A percentile compares a stretch with the other conserved stretches of the same genome.
Conservation (phyloP, 2,113 vertebrate species). For the Progne subis region DNA sequence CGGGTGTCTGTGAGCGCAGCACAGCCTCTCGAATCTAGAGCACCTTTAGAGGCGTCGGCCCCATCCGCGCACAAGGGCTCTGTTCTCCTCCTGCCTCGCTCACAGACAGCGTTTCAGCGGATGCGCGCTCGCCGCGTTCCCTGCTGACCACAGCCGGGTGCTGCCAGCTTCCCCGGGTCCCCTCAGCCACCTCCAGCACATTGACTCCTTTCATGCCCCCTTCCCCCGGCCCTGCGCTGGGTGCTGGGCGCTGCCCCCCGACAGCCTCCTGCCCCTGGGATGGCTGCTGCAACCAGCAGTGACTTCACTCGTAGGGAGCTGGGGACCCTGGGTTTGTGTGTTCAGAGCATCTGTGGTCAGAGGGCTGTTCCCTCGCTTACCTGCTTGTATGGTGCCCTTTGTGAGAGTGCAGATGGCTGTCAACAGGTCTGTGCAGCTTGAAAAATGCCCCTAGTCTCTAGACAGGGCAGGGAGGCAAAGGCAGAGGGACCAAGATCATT, state of each 20-base stretch:
- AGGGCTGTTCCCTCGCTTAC: not conserved
- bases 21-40: not conserved
- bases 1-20: not conserved
- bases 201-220: not conserved
- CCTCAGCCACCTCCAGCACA: not conserved
- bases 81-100: not conserved
- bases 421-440: not conserved
- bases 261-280: not conserved
- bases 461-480: not conserved
- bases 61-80: not conserved
- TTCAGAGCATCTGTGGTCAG: not conserved
- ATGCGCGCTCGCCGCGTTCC: not conserved
- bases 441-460: slow-evolving; percentile 2
- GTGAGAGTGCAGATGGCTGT: not conserved
- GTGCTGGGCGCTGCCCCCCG: not conserved
- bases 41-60: not conserved
- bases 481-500: slow-evolving; percentile 10
- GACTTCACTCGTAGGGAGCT: not conserved
- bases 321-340: not conserved
- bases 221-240: not conserved
- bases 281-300: not conserved
- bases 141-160: not conserved
- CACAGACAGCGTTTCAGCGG: not conserved
- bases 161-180: not conserved
- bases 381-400: not conserved